Evolutionary conservation across 1,140 invertebrate species (phyloP).

Genomic region (Hyposmocoma kahamanoa): DNA sequence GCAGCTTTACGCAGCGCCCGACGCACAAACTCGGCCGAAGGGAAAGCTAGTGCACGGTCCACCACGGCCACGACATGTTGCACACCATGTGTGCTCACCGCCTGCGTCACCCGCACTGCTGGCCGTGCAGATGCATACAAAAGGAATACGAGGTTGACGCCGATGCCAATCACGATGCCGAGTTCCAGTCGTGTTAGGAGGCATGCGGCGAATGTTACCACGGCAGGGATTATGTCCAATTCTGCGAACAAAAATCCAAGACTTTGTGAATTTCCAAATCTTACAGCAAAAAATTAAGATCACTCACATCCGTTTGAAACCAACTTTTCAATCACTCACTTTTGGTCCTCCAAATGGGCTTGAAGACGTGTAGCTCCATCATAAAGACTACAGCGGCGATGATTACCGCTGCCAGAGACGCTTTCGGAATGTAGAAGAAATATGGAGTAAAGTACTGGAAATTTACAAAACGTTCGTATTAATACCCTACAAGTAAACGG

Average conservation of each 20-base stretch:
- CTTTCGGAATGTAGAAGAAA: slow-evolving; percentile 85
- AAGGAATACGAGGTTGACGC: slow-evolving; percentile 84
- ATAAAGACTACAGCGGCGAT: slow-evolving; percentile 90
- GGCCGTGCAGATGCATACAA: slow-evolving; percentile 88
- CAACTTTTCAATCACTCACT: slow-evolving; percentile 74
- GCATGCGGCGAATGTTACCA: slow-evolving; percentile 84
- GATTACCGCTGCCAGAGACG: slow-evolving; percentile 84
- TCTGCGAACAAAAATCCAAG: slow-evolving; percentile 72
- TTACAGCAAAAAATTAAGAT: neutral
- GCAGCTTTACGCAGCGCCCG: slow-evolving; percentile 81
- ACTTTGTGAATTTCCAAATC: slow-evolving; percentile 28
- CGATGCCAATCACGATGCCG: slow-evolving; percentile 88
- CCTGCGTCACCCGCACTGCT: slow-evolving; percentile 75
- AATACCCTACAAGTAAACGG: neutral
- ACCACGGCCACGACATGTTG: slow-evolving; percentile 82
- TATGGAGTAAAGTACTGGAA: slow-evolving; percentile 85
- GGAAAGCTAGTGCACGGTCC: slow-evolving; percentile 83
- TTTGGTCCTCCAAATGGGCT: slow-evolving; percentile 87
- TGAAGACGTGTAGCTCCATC: slow-evolving; percentile 85
- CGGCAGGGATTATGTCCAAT: slow-evolving; percentile 84
- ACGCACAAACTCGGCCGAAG: slow-evolving; percentile 86
- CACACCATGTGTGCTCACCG: slow-evolving; percentile 74
- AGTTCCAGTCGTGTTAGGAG: slow-evolving; percentile 86
- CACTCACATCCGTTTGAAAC: neutral
- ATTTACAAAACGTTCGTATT: neutral